Conservation (phyloP, 2,888 invertebrate genomes). For the Xestobium rufovillosum region DNA sequence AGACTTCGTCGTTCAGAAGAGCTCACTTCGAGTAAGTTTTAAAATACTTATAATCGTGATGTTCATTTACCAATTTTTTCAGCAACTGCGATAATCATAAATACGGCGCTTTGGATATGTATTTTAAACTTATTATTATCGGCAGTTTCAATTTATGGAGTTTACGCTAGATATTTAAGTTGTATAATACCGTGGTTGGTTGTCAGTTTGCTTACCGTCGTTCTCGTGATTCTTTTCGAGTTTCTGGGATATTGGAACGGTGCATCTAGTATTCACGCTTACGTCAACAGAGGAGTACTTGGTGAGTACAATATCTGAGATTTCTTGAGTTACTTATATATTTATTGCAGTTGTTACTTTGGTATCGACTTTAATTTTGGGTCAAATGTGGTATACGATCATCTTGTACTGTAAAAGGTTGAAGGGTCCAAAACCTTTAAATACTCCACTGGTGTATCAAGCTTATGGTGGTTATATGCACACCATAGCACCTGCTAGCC, state of each 20-base stretch:
- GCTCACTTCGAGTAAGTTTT: constrained; percentile 26
- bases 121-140: constrained; percentile 27
- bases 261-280: constrained; percentile 26
- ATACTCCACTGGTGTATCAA: constrained; percentile 25
- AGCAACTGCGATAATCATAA: constrained; percentile 29
- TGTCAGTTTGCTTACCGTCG: constrained; percentile 26
- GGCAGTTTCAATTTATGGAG: constrained; percentile 29
- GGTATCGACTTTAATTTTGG: constrained; percentile 22
- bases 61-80: constrained; percentile 12
- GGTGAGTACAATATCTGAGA: constrained; percentile 9
- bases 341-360: constrained; percentile 24
- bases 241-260: constrained; percentile 25
- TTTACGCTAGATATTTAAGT: constrained; percentile 25
- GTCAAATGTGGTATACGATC: constrained; percentile 28
- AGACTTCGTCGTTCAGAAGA: constrained; percentile 26
- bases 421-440: constrained; percentile 21
- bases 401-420: constrained; percentile 25
- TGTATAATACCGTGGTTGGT: constrained; percentile 31
- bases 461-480: constrained; percentile 33
- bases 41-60: background rate
- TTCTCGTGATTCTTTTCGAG: constrained; percentile 22
- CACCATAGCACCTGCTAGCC: too few species aligned
- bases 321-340: constrained; percentile 9
- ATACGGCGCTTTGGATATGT: constrained; percentile 29
- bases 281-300: constrained; percentile 16